These are phyloP conservation scores for Pseudomyrmex cubaensis DNA, from an alignment of 1,140 invertebrate species.

Conservation along the genomic window DNA sequence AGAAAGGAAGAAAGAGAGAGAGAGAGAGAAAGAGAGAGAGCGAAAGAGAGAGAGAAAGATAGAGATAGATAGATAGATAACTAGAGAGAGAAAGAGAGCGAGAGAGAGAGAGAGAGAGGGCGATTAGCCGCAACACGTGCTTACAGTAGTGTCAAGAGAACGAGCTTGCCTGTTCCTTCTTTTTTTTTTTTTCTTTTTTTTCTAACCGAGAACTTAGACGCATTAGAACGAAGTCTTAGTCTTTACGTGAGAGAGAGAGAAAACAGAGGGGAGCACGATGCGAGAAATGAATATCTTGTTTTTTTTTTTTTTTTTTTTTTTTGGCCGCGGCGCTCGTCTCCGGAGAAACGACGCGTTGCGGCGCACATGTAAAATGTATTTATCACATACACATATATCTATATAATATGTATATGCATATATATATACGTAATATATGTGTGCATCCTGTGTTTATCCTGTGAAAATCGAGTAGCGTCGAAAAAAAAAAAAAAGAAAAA, in stretches of 20 bases:
- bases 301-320: slow-evolving; percentile 31
- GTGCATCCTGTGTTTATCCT: slow-evolving; percentile 30
- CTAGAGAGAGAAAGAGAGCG: slow-evolving; percentile 54
- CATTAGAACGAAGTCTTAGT: slow-evolving; percentile 50
- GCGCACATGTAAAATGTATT: neutral
- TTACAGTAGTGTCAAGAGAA: slow-evolving; percentile 61
- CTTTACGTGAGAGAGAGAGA: slow-evolving; percentile 39
- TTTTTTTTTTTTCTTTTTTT: slow-evolving; percentile 56
- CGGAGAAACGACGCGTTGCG: slow-evolving; percentile 4
- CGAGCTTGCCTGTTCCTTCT: slow-evolving; percentile 66
- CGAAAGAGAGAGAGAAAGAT: slow-evolving; percentile 63
- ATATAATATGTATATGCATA: slow-evolving; percentile 50
- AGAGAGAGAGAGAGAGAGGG: slow-evolving; percentile 52
- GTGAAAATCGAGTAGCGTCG: slow-evolving; percentile 53
- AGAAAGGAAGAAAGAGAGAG: slow-evolving; percentile 61
- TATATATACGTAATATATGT: slow-evolving; percentile 36
- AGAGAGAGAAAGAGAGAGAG: slow-evolving; percentile 59
- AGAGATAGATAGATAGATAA: slow-evolving; percentile 39
- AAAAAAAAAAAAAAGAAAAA: slow-evolving; percentile 12
- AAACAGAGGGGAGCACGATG: slow-evolving; percentile 41
- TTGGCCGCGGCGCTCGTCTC: slow-evolving; percentile 2
- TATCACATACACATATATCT: slow-evolving; percentile 26
- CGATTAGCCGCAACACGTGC: slow-evolving; percentile 59
- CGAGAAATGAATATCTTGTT: slow-evolving; percentile 21
- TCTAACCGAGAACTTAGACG: slow-evolving; percentile 49